Base-by-base conservation (phyloP, 2,888 invertebrate species). In the Lasioglossum oenotherae region DNA sequence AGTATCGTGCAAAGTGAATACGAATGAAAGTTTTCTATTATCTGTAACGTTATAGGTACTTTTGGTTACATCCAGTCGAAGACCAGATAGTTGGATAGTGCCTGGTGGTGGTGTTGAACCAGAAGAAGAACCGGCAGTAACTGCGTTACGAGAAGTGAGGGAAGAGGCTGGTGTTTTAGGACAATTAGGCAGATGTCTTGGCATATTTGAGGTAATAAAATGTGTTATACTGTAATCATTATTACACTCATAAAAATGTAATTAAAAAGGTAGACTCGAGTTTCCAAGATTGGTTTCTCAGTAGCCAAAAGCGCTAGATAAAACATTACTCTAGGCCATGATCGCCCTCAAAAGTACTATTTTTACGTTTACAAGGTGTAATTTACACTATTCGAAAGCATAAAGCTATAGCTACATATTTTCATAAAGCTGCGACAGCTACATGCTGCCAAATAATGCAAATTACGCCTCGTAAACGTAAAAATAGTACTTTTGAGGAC, bases 21-120 rank as follows among this genome's bases (percentile, higher is more conserved):
- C 31, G 44, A 41, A 44, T 60, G 49, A 67, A 49, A 46, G 23
- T 38, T 38, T n/a, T 53, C 4, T 44, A 27, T 44, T 23, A 76
- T 44, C 27, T 31, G n/a, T 74, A 5, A 31, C 69, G 12, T 75
- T 8, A 60, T 93, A 99, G 99, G 98, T 99, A 92, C 96, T 99
- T 90, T 96, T 99, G 95, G 99, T 99, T 95, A 98, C 98, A 90
- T 98, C 98, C 88, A 99, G 98, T 89, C 97, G 98, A 92, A 97
- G 98, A 93, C 98, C 98, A 4, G 98, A 98, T 95, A 97, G 98
- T 95, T 99, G 99, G 99, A 98, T 99, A 92, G 98, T 99, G 90
- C 99, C 99, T 78, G 99, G 99, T 82, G 99, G 99, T 69, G 99
- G 99, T 64, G 98, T 99, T 82, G 99, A 99, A 95, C 98, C 99